Conservation (phyloP, 2,888 invertebrate species). For the Dolichomitus sp. region DNA sequence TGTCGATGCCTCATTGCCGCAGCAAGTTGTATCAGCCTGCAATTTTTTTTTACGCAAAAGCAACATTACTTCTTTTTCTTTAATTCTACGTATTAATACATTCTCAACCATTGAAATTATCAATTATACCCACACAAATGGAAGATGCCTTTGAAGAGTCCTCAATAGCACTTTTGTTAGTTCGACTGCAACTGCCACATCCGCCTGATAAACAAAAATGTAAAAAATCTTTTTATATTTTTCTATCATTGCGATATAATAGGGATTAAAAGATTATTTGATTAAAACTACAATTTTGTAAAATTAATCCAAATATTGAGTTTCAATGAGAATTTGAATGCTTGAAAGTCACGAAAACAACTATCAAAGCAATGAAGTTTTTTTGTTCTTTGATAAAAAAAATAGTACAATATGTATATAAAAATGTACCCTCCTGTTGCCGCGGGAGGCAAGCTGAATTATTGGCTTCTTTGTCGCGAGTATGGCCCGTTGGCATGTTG, state of each 20-base stretch:
- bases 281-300: no score
- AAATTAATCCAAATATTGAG: no score
- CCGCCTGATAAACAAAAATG: slow-evolving; percentile 22
- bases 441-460: slow-evolving; percentile 70
- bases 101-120: background rate
- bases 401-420: slow-evolving; percentile 32
- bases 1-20: slow-evolving; percentile 68
- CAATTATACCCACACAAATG: slow-evolving; percentile 38
- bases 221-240: background rate
- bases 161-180: background rate
- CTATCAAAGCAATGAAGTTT: no score
- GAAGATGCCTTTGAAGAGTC: slow-evolving; percentile 15
- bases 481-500: slow-evolving; percentile 74
- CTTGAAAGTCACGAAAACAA: no score
- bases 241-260: no score
- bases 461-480: slow-evolving; percentile 74
- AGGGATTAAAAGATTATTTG: no score
- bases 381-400: background rate
- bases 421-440: slow-evolving; percentile 75
- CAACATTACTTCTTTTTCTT: background rate
- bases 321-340: no score
- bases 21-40: slow-evolving; percentile 73
- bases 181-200: background rate
- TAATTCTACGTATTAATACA: background rate
- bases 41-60: background rate